These are phyloP conservation scores for Lophius piscatorius DNA, from an alignment of 2,113 vertebrate genomes.

Conservation along the genomic window DNA sequence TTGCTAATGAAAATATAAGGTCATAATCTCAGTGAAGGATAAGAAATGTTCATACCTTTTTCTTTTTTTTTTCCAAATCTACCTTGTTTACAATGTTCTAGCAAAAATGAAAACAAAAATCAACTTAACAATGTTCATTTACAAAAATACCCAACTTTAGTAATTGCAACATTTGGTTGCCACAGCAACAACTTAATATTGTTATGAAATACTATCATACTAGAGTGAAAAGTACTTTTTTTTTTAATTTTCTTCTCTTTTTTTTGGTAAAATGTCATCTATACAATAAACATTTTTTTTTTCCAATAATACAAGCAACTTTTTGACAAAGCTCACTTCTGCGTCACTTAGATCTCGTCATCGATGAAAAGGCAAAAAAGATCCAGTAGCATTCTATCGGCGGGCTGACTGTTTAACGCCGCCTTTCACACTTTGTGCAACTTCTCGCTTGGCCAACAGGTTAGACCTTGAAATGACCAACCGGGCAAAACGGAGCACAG, in stretches of 20 bases:
- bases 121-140: conserved; percentile 80
- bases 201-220: conserved; percentile 84
- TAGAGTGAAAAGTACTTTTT: conserved; percentile 82
- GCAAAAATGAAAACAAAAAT: conserved; percentile 67
- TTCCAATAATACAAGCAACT: conserved; percentile 77
- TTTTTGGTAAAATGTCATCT: conserved; percentile 81
- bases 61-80: conserved; percentile 78
- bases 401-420: conserved; percentile 31
- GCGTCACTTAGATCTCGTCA: conserved; percentile 55
- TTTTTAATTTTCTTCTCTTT: conserved; percentile 65
- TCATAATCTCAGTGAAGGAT: conserved; percentile 75
- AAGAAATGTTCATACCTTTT: conserved; percentile 75
- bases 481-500: conserved; percentile 70
- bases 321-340: conserved; percentile 71
- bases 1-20: conserved; percentile 78
- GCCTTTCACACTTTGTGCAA: conserved; percentile 23
- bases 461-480: conserved; percentile 59
- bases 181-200: conserved; percentile 84
- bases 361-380: conserved; percentile 67
- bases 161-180: conserved; percentile 81
- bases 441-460: conserved; percentile 59
- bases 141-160: conserved; percentile 85
- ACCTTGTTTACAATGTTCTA: conserved; percentile 77
- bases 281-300: conserved; percentile 78
- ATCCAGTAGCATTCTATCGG: conserved; percentile 53